Conservation (phyloP, 2,888 invertebrate genomes). For the Acrocera orbiculus region DNA sequence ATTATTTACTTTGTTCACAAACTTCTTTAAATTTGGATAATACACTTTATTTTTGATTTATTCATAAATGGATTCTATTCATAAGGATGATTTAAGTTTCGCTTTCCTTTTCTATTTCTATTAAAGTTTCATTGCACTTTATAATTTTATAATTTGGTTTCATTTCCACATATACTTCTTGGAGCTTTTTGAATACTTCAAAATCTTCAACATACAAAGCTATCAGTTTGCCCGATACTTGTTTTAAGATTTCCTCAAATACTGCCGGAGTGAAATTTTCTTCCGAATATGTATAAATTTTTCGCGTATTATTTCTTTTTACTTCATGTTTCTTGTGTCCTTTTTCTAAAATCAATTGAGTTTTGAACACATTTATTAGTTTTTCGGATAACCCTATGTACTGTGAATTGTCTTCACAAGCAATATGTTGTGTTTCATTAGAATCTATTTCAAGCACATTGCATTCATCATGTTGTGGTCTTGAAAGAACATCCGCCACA, state of each 20-base stretch:
- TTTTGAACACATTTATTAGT: conserved; percentile 1
- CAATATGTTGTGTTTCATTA: conserved; percentile 1
- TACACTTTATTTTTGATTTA: neutral
- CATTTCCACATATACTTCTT: neutral
- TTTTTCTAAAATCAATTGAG: neutral
- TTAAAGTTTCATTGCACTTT: neutral
- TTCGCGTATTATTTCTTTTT: neutral
- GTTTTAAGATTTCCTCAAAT: neutral
- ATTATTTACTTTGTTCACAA: no score
- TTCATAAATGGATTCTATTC: neutral
- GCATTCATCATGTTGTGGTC: conserved; percentile 6
- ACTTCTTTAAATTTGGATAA: neutral
- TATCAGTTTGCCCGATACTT: neutral
- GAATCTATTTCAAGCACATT: conserved; percentile 1
- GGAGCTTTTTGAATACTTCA: neutral
- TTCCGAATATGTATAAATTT: neutral
- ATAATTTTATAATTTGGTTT: neutral
- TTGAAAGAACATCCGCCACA: conserved; percentile 11
- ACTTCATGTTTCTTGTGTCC: neutral
- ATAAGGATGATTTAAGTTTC: neutral
- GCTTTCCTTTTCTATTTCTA: neutral
- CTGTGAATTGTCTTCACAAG: neutral
- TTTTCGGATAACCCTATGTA: conserved; percentile 1
- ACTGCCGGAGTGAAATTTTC: neutral
- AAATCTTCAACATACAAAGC: neutral